Percentiles rank a stretch among this genome's conserved stretches.
These are phyloP conservation scores for Spilosoma lubricipeda DNA, from an alignment of 2,888 invertebrate genomes.

Conservation along the genomic window DNA sequence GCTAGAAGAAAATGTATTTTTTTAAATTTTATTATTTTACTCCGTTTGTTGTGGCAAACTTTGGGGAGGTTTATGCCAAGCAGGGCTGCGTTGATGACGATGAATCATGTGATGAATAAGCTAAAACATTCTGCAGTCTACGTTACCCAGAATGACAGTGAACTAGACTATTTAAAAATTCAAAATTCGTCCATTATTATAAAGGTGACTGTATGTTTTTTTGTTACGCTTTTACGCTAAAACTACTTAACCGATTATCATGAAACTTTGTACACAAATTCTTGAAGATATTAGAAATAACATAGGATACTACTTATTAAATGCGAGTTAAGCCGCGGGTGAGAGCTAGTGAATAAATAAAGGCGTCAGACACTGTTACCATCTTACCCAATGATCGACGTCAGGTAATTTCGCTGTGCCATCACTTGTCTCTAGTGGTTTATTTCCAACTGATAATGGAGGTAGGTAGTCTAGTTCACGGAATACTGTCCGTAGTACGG, in stretches of 20 bases:
- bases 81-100: too few relatives aligned
- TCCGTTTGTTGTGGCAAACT: background rate
- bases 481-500: constrained; percentile 69
- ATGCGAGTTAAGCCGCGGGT: too few relatives aligned
- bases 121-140: background rate
- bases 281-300: too few relatives aligned
- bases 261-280: too few relatives aligned
- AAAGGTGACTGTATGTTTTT: too few relatives aligned
- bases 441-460: constrained; percentile 45
- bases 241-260: too few relatives aligned
- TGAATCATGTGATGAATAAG: background rate
- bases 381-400: constrained; percentile 42
- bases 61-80: too few relatives aligned
- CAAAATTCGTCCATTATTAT: too few relatives aligned
- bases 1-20: constrained; percentile 36
- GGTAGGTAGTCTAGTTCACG: constrained; percentile 62
- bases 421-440: background rate
- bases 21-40: background rate
- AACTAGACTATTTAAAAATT: background rate
- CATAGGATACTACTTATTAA: too few relatives aligned
- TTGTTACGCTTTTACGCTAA: too few relatives aligned
- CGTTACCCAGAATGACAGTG: too few relatives aligned
- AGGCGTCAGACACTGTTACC: background rate
- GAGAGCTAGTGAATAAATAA: too few relatives aligned
- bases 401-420: background rate